These are phyloP conservation scores for Sternotherus odoratus DNA, from an alignment of 2,797 vertebrate genomes.

Conservation along the genomic window DNA sequence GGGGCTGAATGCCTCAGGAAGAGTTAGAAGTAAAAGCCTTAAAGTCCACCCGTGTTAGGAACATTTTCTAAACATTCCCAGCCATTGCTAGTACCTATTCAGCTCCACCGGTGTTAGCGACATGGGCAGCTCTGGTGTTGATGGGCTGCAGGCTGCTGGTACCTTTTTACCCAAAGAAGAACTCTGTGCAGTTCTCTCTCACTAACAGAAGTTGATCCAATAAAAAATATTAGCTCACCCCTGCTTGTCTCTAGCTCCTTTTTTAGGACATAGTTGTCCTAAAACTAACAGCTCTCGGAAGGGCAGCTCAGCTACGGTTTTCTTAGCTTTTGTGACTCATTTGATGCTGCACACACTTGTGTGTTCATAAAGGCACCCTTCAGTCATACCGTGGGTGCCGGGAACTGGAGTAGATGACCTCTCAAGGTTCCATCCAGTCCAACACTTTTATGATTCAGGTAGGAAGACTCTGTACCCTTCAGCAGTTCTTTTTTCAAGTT, in stretches of 20 bases:
- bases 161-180: neutral
- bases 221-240: too few relatives aligned
- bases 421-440: neutral
- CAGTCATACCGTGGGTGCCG: too few relatives aligned
- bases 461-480: constrained; percentile 5
- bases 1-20: neutral
- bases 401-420: too few relatives aligned
- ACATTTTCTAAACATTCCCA: neutral
- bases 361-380: neutral
- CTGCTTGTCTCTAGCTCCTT: too few relatives aligned
- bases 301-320: constrained; percentile 1
- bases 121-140: neutral
- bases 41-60: neutral
- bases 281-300: neutral
- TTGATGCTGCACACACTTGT: neutral
- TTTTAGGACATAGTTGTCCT: neutral
- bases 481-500: constrained; percentile 25
- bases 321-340: constrained; percentile 6
- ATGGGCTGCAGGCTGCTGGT: neutral
- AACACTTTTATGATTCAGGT: neutral
- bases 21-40: constrained; percentile 10
- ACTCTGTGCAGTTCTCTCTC: too few relatives aligned
- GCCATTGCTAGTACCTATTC: neutral
- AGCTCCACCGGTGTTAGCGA: neutral
- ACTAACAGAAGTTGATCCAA: too few relatives aligned